Evolutionary conservation across 2,113 vertebrate species (phyloP), one percentile per base, ranked within the genome.

Genomic region (Mirounga angustirostris): DNA sequence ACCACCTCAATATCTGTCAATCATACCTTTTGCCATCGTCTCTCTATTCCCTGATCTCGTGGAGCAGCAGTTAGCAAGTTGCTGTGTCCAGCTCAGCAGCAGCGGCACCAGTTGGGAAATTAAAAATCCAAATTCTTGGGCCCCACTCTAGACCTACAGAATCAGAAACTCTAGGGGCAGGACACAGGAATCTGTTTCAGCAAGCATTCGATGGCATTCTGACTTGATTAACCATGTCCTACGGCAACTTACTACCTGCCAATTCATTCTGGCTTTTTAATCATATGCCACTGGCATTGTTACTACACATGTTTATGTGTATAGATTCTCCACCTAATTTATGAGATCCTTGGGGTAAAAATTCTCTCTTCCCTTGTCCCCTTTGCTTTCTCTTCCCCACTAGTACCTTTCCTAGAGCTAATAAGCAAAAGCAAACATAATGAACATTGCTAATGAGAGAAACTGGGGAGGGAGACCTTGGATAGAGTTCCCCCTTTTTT

Each of bases 181-280:
- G 26, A 89, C 36, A 76, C 19, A 52, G 26, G 30, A 93, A 69
- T n/a, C 52, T 74, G 18, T 91, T 91, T 90, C 88, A 79, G 76
- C 36, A 82, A 86, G 76, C 43, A 88, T 54, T 71, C 7, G 12
- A 61, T 28, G 28, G 33, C 24, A 89, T 89, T 95, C 83, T 92
- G 18, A 69, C 61, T 50, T 58, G 43, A 93, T 83, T 63, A 58
- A 36, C 30, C 36, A 86, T 21, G 7, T 87, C 43, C 73, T 61
- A 56, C 18, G 95, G 56, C 52, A 94, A 95, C 59, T 36, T 22
- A 69, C 12, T 63, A 24, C 82, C 74, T 80, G 18, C 16, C 91
- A 61, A 33, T 80, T 95, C 50, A 78, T 85, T 89, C 65, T 93
- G 28, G 59, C n/a, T 95, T 94, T 82, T 82, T 89, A 92, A 97